Conservation (phyloP, 2,797 vertebrate genomes). For the Synaphobranchus kaupii region DNA sequence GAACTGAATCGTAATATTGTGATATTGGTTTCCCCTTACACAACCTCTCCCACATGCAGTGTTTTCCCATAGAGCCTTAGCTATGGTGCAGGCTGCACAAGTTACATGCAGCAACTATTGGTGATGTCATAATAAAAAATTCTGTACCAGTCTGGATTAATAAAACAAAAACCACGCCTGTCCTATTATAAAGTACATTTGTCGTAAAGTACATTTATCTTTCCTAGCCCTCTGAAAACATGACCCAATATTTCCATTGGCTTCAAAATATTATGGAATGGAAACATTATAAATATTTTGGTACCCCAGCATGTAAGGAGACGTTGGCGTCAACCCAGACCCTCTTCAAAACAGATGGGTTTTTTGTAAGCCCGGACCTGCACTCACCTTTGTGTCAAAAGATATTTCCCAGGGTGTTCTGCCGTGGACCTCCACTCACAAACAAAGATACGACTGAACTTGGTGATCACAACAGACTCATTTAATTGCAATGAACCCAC, state of each 20-base stretch:
- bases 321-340: slow-evolving; percentile 23
- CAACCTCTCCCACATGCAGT: neutral
- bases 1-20: neutral
- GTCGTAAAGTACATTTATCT: slow-evolving; percentile 57
- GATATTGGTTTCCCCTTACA: neutral
- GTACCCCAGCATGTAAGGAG: slow-evolving; percentile 37
- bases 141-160: slow-evolving; percentile 50
- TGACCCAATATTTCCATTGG: slow-evolving; percentile 65
- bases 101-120: slow-evolving; percentile 32
- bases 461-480: neutral
- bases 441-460: neutral
- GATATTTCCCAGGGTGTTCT: neutral
- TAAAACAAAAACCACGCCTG: slow-evolving; percentile 46
- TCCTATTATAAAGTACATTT: slow-evolving; percentile 35
- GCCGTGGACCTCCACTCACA: neutral
- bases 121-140: slow-evolving; percentile 65
- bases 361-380: neutral
- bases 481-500: neutral
- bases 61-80: neutral
- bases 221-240: slow-evolving; percentile 61
- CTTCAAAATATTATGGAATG: slow-evolving; percentile 61
- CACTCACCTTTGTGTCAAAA: neutral
- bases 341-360: neutral
- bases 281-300: slow-evolving; percentile 53
- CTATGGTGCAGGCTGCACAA: neutral